phyloP scores from a whole-genome alignment of 2,797 vertebrate species.

The Cuculus canorus region DNA sequence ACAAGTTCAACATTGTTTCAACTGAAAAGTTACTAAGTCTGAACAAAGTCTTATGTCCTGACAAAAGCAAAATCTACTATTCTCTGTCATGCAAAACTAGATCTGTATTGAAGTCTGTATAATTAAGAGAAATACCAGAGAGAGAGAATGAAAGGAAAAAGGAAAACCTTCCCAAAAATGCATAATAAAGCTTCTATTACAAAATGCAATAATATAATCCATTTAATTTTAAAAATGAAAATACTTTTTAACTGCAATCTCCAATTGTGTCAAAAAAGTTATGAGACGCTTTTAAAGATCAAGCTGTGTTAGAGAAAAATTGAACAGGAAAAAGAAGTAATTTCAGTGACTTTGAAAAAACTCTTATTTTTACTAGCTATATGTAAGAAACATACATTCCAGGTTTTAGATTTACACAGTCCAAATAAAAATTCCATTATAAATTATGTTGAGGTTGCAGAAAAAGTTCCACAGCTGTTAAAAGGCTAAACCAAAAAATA shows the following conservation, averaged over 20 bases:
- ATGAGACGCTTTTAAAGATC: constrained; percentile 1
- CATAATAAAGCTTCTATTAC: constrained; percentile 59
- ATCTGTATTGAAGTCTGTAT: constrained; percentile 42
- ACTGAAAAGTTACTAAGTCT: constrained; percentile 16
- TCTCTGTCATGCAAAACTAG: constrained; percentile 50
- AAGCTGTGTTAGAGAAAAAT: background rate
- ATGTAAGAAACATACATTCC: background rate
- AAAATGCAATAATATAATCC: constrained; percentile 62
- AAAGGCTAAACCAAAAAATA: background rate
- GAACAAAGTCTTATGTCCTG: background rate
- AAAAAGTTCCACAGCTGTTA: background rate
- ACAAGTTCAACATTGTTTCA: constrained; percentile 18
- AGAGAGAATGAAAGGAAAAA: constrained; percentile 51
- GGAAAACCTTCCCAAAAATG: constrained; percentile 56
- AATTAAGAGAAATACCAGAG: constrained; percentile 58
- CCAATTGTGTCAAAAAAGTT: constrained; percentile 32
- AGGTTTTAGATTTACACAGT: background rate
- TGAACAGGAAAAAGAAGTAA: background rate
- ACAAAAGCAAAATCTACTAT: constrained; percentile 38
- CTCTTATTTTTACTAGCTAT: background rate
- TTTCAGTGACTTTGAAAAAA: background rate
- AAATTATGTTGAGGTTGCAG: background rate
- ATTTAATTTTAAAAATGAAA: constrained; percentile 50
- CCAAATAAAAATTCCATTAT: background rate
- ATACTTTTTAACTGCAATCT: constrained; percentile 55